phyloP scores from a whole-genome alignment of 2,797 vertebrate species.

The Tauraco hartlaubi region DNA sequence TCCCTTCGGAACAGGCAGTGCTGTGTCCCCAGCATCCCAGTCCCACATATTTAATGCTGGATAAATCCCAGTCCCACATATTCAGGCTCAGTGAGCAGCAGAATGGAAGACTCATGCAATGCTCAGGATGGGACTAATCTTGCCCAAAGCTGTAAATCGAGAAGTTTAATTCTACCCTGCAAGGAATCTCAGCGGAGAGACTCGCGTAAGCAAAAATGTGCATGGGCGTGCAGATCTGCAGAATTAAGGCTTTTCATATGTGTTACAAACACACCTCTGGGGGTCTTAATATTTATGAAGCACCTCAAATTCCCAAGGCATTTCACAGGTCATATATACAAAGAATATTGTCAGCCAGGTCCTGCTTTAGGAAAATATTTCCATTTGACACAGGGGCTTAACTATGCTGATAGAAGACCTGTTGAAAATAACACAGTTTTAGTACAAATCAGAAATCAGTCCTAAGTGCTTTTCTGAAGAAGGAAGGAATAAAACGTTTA shows the following conservation, averaged over 20 bases:
- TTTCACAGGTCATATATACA: neutral
- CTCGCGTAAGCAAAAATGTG: neutral
- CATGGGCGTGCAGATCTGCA: neutral
- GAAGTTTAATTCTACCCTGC: neutral
- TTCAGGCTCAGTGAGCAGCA: neutral
- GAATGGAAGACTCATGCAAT: neutral
- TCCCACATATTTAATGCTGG: fast-evolving
- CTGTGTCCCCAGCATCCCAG: neutral
- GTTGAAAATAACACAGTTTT: neutral
- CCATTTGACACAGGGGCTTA: neutral
- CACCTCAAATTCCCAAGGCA: slow-evolving; percentile 7
- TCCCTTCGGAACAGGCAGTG: neutral
- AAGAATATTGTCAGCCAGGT: neutral
- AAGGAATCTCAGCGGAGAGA: neutral
- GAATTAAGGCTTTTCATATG: neutral
- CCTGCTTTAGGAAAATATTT: neutral
- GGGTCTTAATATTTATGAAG: neutral
- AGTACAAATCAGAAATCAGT: neutral
- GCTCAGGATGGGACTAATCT: neutral
- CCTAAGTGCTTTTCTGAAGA: neutral
- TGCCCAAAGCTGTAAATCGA: neutral
- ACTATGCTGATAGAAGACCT: neutral
- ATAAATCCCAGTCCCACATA: neutral
- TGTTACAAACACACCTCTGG: neutral
- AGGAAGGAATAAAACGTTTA: neutral